Conservation (phyloP, 2,797 vertebrate species). For the Micromesistius poutassou region DNA sequence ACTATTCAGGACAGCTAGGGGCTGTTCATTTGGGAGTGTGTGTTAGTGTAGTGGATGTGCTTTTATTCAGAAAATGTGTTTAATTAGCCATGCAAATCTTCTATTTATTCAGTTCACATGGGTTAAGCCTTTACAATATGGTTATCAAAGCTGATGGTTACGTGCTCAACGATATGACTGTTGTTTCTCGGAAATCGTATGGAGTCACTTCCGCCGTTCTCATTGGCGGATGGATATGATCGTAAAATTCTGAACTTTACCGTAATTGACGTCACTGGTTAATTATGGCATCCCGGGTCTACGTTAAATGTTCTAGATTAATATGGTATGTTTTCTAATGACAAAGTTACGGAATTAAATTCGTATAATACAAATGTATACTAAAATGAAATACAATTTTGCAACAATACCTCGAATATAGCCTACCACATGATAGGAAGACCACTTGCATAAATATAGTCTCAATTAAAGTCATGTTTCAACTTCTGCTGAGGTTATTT, state of each 20-base stretch:
- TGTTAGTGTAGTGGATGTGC: neutral
- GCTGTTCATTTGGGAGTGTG: neutral
- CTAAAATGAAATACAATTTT: neutral
- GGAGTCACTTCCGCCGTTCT: constrained; percentile 1
- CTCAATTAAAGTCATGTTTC: neutral
- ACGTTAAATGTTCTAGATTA: no score
- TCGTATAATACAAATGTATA: neutral
- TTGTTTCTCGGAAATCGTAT: neutral
- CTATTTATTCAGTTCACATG: neutral
- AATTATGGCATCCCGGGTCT: no score
- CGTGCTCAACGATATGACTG: neutral
- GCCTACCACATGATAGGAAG: no score
- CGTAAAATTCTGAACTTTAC: constrained; percentile 66
- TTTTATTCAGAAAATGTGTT: no score
- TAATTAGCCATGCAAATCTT: no score
- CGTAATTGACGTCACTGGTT: constrained; percentile 63
- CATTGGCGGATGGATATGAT: constrained; percentile 68
- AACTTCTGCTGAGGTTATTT: neutral
- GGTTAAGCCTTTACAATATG: no score
- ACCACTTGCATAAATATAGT: neutral
- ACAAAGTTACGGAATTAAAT: neutral
- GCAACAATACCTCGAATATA: neutral
- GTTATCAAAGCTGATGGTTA: no score
- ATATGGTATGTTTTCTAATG: no score
- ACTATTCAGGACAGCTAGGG: neutral